A percentile compares a stretch with the other conserved stretches of the same genome.
These are phyloP conservation scores for Metridium senile DNA, from an alignment of 92 coral and sea anemone species.

Conservation along the genomic window DNA sequence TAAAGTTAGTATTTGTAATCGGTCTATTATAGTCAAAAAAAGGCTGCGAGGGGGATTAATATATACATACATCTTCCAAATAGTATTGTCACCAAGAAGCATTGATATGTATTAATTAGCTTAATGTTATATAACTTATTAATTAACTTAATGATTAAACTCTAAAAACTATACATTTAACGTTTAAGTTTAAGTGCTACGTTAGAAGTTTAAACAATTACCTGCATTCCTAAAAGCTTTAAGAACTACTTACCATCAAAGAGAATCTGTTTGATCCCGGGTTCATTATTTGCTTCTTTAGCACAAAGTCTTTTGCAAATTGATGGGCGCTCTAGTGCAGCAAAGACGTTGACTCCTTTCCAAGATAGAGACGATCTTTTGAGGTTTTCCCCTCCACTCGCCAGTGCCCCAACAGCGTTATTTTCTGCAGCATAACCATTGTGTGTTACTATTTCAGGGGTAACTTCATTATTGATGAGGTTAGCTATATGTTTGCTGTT, in stretches of 20 bases:
- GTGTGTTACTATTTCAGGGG: slow-evolving; percentile 2
- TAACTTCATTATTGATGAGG: slow-evolving; percentile 28
- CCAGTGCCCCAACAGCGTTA: slow-evolving; percentile 6
- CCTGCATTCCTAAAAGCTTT: too few relatives aligned
- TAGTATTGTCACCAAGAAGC: too few relatives aligned
- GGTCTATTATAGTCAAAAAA: too few relatives aligned
- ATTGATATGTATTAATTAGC: too few relatives aligned
- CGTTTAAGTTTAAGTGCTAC: too few relatives aligned
- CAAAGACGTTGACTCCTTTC: slow-evolving; percentile 88
- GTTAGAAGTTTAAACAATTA: too few relatives aligned
- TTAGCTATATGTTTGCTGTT: slow-evolving; percentile 10
- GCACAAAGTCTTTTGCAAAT: slow-evolving; percentile 71
- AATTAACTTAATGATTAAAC: too few relatives aligned
- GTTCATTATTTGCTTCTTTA: slow-evolving; percentile 38
- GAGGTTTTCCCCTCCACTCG: slow-evolving; percentile 44
- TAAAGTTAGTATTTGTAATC: not conserved
- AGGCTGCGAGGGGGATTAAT: too few relatives aligned
- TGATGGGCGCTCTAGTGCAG: slow-evolving; percentile 54
- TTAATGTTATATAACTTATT: too few relatives aligned
- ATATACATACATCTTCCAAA: too few relatives aligned
- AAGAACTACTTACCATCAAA: slow-evolving; percentile 83
- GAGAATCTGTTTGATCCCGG: slow-evolving; percentile 76
- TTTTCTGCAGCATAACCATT: not conserved
- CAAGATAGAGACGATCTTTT: slow-evolving; percentile 69
- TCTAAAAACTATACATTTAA: too few relatives aligned